phyloP scores from a whole-genome alignment of 2,113 vertebrate species.

The Morone chrysops region DNA sequence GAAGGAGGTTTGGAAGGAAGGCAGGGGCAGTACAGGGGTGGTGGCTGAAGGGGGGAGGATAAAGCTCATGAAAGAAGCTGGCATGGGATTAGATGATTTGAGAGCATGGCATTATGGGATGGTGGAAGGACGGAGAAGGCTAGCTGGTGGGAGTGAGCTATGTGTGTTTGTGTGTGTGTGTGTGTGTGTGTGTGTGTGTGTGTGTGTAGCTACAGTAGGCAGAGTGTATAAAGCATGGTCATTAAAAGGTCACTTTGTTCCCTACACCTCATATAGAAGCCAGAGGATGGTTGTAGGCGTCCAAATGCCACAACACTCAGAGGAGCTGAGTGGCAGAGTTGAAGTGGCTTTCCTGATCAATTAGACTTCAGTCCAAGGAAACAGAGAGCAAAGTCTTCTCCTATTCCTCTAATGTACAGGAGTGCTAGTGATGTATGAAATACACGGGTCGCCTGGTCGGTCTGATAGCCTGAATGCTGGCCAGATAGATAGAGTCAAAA shows the following conservation, averaged over 20 bases:
- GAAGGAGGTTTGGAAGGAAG: neutral
- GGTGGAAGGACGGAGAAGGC: neutral
- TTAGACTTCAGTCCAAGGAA: conserved; percentile 24
- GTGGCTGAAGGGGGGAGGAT: neutral
- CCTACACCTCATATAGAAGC: conserved; percentile 46
- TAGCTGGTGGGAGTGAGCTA: conserved; percentile 14
- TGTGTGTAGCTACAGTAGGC: conserved; percentile 21
- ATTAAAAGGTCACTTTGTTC: conserved; percentile 62
- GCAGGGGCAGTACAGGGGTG: neutral
- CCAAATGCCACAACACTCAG: conserved; percentile 65
- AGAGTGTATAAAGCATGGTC: conserved; percentile 42
- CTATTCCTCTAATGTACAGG: neutral
- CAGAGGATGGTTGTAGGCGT: conserved; percentile 45
- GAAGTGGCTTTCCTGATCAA: conserved; percentile 37
- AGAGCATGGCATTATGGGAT: conserved; percentile 10
- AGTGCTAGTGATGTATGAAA: neutral
- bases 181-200: conserved; percentile 8
- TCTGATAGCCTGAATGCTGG: neutral
- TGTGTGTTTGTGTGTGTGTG: conserved; percentile 12
- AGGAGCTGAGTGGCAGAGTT: conserved; percentile 29
- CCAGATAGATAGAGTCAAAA: neutral
- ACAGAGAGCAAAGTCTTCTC: neutral
- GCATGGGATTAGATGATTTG: neutral
- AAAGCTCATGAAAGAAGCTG: neutral
- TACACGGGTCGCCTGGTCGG: neutral